Evolutionary conservation across 2,888 invertebrate species (phyloP), one percentile per base, ranked within the genome.

Genomic region (Lycia hirtaria): DNA sequence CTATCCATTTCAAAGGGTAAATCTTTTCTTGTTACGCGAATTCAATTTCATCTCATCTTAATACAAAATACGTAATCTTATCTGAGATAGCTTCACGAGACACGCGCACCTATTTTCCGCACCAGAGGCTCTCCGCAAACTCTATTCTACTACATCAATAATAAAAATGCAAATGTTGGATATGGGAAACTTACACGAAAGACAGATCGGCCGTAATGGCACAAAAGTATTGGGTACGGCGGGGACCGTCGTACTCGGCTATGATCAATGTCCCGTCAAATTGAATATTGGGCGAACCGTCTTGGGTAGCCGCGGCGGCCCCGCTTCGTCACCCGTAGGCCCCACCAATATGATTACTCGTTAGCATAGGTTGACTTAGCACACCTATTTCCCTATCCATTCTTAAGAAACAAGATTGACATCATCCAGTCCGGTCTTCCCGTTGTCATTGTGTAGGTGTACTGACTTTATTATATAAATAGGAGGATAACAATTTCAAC

Each of bases 241-340:
- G 10, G 72, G 78, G 75, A 75, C 75, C 80, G 77, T 79, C 81
- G 74, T 71, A 74, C 72, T 69, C 76, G 76, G 71, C 74, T 78
- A 78, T 83, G 83, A 84, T 83, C 86, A 86, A 83, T 83, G 83
- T 83, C 73, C 83, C 83, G 81, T 78, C 82, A 83, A 85, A 85
- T 85, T 85, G 81, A 84, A 85, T 85, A 81, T 82, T 78, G 72
- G 73, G 69, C 63, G 71, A 67, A 68, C 72, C 77, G 65, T 72
- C 74, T 73, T 68, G 67, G 66, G 64, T 60, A 60, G 54, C 58
- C 35, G 56, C 45, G 58, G 17, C 30, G 56, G 38, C 49, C 53
- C 64, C 62, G 59, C 33, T 45, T 14, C 60, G 22, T 26, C 41
- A 41, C 48, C 26, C 53, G 55, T 32, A 41, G 55, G 32, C 60